These are phyloP conservation scores for Ceratothoa steindachneri DNA, from an alignment of 2,888 invertebrate genomes.

Conservation along the genomic window DNA sequence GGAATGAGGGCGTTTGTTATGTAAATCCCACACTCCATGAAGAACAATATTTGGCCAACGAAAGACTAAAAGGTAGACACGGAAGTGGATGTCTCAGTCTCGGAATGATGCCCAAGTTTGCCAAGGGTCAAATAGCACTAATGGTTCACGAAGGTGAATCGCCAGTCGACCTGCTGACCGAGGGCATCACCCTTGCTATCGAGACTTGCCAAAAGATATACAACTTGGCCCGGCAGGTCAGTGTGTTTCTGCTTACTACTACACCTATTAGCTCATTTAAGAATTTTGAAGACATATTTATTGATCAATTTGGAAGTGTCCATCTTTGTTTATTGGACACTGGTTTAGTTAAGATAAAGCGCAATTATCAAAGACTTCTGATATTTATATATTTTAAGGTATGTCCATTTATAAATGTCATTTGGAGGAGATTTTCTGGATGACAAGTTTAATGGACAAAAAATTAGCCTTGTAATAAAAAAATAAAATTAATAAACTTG, in stretches of 20 bases:
- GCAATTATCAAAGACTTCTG: too few relatives aligned
- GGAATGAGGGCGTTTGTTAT: slow-evolving; percentile 16
- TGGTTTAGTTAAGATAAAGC: too few relatives aligned
- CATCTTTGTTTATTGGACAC: not conserved
- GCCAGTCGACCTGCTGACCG: slow-evolving; percentile 17
- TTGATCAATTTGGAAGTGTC: not conserved
- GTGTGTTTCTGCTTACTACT: too few relatives aligned
- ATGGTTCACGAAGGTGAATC: slow-evolving; percentile 34
- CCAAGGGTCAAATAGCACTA: slow-evolving; percentile 35
- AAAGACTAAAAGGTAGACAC: not conserved
- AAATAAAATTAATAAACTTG: too few relatives aligned
- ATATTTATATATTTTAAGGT: too few relatives aligned
- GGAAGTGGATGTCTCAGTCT: slow-evolving; percentile 28
- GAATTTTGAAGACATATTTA: not conserved
- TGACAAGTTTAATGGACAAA: too few relatives aligned
- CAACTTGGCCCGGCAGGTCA: slow-evolving; percentile 27
- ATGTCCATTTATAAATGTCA: too few relatives aligned
- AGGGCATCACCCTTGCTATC: slow-evolving; percentile 27
- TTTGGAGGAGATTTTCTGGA: too few relatives aligned
- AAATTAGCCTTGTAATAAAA: too few relatives aligned
- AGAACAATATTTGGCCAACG: not conserved
- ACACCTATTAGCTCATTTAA: too few relatives aligned
- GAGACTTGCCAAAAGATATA: slow-evolving; percentile 34
- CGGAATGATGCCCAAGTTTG: slow-evolving; percentile 42
- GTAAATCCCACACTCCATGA: slow-evolving; percentile 20